These are phyloP conservation scores for Halotydeus destructor DNA, from an alignment of 1,140 invertebrate species.

Conservation along the genomic window DNA sequence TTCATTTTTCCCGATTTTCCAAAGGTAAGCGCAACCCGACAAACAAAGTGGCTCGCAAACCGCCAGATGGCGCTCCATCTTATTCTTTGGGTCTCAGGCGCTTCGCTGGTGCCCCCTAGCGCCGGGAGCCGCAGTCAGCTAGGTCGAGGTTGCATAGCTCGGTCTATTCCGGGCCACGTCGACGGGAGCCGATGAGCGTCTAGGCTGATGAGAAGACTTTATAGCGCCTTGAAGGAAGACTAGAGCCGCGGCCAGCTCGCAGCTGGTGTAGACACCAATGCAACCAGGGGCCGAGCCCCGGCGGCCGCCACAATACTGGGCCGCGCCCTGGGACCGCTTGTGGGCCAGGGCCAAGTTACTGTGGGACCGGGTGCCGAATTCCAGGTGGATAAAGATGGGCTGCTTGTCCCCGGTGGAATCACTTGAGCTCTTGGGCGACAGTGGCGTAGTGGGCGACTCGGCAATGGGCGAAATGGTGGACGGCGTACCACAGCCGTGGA, in stretches of 20 bases:
- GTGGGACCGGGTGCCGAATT: neutral
- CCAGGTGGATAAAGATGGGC: neutral
- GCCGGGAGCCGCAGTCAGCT: too few relatives aligned
- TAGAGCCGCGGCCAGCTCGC: conserved; percentile 8
- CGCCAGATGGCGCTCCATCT: too few relatives aligned
- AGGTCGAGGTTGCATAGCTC: too few relatives aligned
- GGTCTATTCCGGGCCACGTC: too few relatives aligned
- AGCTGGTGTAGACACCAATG: conserved; percentile 9
- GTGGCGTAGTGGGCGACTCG: neutral
- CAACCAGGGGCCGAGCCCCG: conserved; percentile 13
- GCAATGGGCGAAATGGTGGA: neutral
- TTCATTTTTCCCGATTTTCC: too few relatives aligned
- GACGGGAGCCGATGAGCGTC: too few relatives aligned
- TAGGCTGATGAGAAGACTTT: too few relatives aligned
- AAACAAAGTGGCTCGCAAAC: too few relatives aligned
- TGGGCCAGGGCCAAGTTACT: conserved; percentile 1
- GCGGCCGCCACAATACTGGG: neutral
- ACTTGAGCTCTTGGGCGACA: neutral
- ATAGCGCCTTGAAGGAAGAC: conserved; percentile 9
- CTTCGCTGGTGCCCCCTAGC: too few relatives aligned
- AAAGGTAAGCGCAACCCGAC: too few relatives aligned
- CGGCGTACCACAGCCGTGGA: conserved; percentile 12
- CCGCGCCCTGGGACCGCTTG: neutral
- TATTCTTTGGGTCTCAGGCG: too few relatives aligned
- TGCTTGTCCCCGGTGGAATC: neutral